Evolutionary conservation across 2,888 invertebrate species (phyloP).

Genomic region (Metopia argyrocephala): DNA sequence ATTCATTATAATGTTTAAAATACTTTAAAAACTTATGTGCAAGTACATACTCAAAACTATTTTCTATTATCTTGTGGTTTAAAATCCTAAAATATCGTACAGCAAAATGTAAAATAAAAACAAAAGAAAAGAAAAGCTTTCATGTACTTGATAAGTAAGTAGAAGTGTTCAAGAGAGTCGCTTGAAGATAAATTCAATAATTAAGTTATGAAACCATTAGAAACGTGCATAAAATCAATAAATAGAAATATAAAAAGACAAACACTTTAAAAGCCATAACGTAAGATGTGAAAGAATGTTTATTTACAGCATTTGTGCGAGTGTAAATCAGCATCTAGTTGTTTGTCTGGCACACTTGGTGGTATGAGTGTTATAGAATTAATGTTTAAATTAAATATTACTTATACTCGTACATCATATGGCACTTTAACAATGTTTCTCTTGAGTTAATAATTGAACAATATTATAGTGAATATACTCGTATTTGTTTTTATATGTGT

Average conservation of each 20-base stretch:
- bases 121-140: constrained; percentile 4
- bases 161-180: background rate
- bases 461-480: too few relatives aligned
- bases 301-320: too few relatives aligned
- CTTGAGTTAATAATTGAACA: background rate
- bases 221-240: constrained; percentile 41
- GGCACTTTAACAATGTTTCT: background rate
- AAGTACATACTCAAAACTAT: too few relatives aligned
- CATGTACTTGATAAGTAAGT: constrained; percentile 1
- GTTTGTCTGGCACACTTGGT: background rate
- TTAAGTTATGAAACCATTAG: constrained; percentile 46
- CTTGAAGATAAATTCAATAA: constrained; percentile 43
- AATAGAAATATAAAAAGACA: constrained; percentile 18
- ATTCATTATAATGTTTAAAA: too few relatives aligned
- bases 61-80: constrained; percentile 4
- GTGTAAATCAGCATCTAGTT: background rate
- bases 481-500: background rate
- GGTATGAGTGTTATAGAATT: constrained; percentile 24
- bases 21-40: too few relatives aligned
- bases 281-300: constrained; percentile 4
- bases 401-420: constrained; percentile 24
- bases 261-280: background rate
- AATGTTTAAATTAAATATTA: constrained; percentile 14
- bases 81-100: background rate
- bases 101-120: background rate